These are phyloP conservation scores for Brachionus paranguensis DNA, from an alignment of 1,140 invertebrate genomes.

Conservation along the genomic window DNA sequence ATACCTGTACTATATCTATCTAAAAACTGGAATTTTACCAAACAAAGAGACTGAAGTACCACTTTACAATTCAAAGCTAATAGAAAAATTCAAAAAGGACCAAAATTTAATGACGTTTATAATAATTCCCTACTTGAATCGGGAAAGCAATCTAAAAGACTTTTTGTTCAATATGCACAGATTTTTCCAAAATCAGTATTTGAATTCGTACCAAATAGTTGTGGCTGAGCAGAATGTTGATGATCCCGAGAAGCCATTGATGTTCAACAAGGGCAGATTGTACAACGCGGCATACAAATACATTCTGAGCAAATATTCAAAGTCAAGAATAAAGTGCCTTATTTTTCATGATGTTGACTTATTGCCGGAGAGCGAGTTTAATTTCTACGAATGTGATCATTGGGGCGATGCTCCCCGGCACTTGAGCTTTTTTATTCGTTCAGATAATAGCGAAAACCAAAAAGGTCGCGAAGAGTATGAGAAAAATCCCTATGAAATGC, in stretches of 20 bases:
- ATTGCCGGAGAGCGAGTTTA: conserved; percentile 1
- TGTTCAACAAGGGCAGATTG: conserved; percentile 81
- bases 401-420: background rate
- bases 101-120: background rate
- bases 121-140: background rate
- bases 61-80: background rate
- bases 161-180: conserved; percentile 22
- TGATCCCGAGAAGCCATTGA: background rate
- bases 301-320: conserved; percentile 59
- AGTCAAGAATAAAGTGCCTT: conserved; percentile 68
- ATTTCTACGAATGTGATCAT: conserved; percentile 25
- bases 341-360: conserved; percentile 70
- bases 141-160: background rate
- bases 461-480: background rate
- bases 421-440: conserved; percentile 1
- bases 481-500: conserved; percentile 70
- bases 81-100: background rate
- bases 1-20: background rate
- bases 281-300: conserved; percentile 89
- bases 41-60: background rate
- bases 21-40: background rate
- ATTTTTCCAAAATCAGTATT: background rate
- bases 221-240: conserved; percentile 8
- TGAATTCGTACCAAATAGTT: conserved; percentile 2
- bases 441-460: background rate